These are phyloP conservation scores for Zaprionus capensis DNA, from an alignment of 1,140 invertebrate species.

Conservation along the genomic window DNA sequence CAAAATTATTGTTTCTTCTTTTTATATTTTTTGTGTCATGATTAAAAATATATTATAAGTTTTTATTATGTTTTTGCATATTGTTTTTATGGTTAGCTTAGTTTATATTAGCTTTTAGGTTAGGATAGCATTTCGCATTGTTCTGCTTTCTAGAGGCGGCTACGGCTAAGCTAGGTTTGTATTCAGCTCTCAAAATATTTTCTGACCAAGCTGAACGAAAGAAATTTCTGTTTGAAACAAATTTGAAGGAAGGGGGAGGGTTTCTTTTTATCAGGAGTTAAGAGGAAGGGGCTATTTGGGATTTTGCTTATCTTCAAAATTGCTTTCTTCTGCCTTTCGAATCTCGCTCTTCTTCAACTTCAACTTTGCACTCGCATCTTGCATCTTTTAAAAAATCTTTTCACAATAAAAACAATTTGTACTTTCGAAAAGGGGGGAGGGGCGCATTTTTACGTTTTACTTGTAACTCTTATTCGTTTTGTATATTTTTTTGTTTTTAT, in stretches of 20 bases:
- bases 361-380: slow-evolving; percentile 56
- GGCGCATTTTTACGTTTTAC: slow-evolving; percentile 68
- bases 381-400: slow-evolving; percentile 73
- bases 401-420: slow-evolving; percentile 84
- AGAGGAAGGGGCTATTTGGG: neutral
- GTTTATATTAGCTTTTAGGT: slow-evolving; percentile 16
- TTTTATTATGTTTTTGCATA: slow-evolving; percentile 7
- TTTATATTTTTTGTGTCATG: slow-evolving; percentile 13
- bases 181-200: slow-evolving; percentile 11
- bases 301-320: slow-evolving; percentile 6
- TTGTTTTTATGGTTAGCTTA: slow-evolving; percentile 29
- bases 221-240: slow-evolving; percentile 12
- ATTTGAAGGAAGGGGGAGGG: too few species aligned
- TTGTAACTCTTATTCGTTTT: slow-evolving; percentile 40
- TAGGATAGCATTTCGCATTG: slow-evolving; percentile 8
- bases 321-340: slow-evolving; percentile 41
- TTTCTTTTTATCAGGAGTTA: neutral
- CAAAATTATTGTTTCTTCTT: slow-evolving; percentile 45
- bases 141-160: slow-evolving; percentile 36
- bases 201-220: slow-evolving; percentile 24
- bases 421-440: slow-evolving; percentile 84
- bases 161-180: slow-evolving; percentile 29
- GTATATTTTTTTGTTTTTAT: slow-evolving; percentile 37
- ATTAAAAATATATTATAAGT: slow-evolving; percentile 6
- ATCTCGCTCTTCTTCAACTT: slow-evolving; percentile 44